Percentiles rank a stretch among this genome's conserved stretches.
Conservation (phyloP, 2,888 invertebrate genomes). For the Euspilapteryx auroguttella region DNA sequence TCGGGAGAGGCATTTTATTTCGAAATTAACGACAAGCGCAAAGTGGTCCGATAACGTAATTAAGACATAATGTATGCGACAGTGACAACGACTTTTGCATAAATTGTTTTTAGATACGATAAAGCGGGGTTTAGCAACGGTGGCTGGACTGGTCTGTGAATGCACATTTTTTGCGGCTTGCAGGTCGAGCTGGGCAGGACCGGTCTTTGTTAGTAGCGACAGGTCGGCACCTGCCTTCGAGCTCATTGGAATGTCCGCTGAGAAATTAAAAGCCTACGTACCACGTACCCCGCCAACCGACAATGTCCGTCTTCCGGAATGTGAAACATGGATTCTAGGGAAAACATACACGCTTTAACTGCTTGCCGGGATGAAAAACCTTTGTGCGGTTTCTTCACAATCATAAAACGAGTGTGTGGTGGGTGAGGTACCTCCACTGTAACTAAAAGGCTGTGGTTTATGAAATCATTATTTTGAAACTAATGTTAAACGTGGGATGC, state of each 20-base stretch:
- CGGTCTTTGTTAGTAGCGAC: constrained; percentile 18
- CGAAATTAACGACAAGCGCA: constrained; percentile 4
- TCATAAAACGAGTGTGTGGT: too few species aligned
- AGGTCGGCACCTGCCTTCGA: constrained; percentile 40
- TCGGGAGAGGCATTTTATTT: too few species aligned
- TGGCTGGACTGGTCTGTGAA: constrained; percentile 9
- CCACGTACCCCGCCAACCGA: constrained; percentile 10
- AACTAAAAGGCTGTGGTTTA: too few species aligned
- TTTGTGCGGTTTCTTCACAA: too few species aligned
- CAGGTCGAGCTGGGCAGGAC: constrained; percentile 7
- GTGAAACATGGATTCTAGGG: constrained; percentile 3
- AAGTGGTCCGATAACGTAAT: constrained; percentile 20
- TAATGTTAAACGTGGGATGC: too few species aligned
- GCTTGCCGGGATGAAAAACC: too few species aligned
- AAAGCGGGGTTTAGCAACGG: constrained; percentile 5
- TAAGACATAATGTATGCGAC: constrained; percentile 22
- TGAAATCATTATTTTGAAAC: too few species aligned
- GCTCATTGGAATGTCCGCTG: constrained; percentile 32
- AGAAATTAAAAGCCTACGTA: constrained; percentile 22
- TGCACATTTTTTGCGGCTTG: constrained; percentile 12
- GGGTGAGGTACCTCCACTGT: too few species aligned
- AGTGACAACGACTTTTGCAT: constrained; percentile 16
- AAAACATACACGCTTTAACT: too few species aligned
- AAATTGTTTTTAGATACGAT: constrained; percentile 9
- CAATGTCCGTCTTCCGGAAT: constrained; percentile 19